phyloP scores from a whole-genome alignment of 2,888 invertebrate species.

The Acleris sparsana region DNA sequence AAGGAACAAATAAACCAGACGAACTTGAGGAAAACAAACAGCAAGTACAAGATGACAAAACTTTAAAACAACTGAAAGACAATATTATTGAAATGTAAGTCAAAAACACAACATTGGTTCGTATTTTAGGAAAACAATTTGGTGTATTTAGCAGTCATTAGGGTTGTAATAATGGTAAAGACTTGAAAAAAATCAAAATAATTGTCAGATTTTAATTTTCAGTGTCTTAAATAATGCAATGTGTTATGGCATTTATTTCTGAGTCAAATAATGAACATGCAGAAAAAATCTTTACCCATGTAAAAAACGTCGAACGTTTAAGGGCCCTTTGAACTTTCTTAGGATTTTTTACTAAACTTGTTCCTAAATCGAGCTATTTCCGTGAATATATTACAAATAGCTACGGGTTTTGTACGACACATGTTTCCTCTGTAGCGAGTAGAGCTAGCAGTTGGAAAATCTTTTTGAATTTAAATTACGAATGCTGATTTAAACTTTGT shows the following conservation, averaged over 20 bases:
- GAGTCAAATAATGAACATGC: no score
- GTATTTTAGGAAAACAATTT: not conserved
- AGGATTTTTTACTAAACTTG: not conserved
- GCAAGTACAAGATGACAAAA: conserved; percentile 3
- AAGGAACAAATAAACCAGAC: not conserved
- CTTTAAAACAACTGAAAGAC: not conserved
- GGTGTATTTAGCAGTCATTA: no score
- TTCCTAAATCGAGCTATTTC: not conserved
- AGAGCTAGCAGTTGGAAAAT: conserved; percentile 3
- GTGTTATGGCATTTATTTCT: no score
- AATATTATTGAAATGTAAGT: not conserved
- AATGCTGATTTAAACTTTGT: conserved; percentile 1
- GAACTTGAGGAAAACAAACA: not conserved
- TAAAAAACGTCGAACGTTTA: not conserved
- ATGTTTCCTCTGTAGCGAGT: not conserved
- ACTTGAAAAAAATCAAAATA: no score
- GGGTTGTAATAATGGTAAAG: no score
- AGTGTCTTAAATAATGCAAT: no score
- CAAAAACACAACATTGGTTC: not conserved
- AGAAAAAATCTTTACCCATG: no score
- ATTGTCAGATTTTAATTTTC: no score
- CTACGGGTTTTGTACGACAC: not conserved
- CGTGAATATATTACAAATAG: conserved; percentile 12
- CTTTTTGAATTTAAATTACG: conserved; percentile 14
- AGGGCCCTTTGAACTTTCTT: not conserved